Evolutionary conservation across 2,888 invertebrate genomes (phyloP), one percentile per base, ranked within the genome.

Genomic region (Branchipolynoe longqiensis): DNA sequence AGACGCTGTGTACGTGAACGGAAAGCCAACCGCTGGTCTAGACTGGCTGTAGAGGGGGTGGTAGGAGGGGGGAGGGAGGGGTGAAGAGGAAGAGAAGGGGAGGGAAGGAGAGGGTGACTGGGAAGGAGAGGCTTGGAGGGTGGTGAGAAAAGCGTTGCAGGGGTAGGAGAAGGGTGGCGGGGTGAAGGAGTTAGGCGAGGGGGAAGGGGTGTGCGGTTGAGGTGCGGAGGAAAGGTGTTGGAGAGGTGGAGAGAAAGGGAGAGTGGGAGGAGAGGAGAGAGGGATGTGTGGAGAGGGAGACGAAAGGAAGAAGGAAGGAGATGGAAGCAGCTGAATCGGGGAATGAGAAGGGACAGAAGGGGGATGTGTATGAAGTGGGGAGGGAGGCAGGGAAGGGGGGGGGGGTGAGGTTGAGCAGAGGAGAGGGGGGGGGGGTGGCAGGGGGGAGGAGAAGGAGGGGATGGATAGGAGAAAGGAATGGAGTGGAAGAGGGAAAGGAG

Each of bases 1-100:
- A 73, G 73, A 38, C n/a, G 14, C 14, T 18, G 22, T 1, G 38
- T 33, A 73, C 73, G 73, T 73, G 73, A 36, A 73, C 36, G 73
- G 36, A 69, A 69, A 69, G 28, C 6, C 12, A 69, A n/a, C n/a
- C 62, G n/a, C 6, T 62, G 48, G 48, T 48, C 18, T 48, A 48
- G 48, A 48, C 8, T 48, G 18, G 48, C 18, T 12, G 48, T 12
- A 8, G 48, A 18, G 48, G 18, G 48, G 18, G 48, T 28, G 62
- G 62, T 62, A 59, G 14, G 14, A 31, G 62, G 12, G 36, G 38
- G 14, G 38, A 25, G 38, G 69, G 22, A 4, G 14, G 14, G 62
- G 62, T 28, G 36, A 69, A 18, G 38, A 25, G 38, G 69, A 36
- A 4, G 62, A 25, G 31, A 14, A 36, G 36, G 6, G 69, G 36